phyloP scores from a whole-genome alignment of 2,113 vertebrate species.

The Brachyhypopomus occidentalis region DNA sequence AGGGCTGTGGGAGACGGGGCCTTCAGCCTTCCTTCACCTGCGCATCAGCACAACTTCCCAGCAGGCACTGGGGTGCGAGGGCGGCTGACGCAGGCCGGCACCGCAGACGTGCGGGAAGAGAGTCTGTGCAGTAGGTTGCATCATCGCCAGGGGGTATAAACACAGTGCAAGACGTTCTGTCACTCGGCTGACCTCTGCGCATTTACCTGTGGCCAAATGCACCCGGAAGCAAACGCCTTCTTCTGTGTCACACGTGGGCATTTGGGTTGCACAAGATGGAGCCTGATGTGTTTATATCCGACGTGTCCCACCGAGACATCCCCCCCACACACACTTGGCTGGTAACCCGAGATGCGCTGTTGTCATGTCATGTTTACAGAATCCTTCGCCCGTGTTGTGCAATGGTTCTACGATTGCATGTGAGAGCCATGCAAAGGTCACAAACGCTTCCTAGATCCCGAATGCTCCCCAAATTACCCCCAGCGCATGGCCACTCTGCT shows the following conservation, averaged over 20 bases:
- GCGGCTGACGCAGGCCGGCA: not conserved
- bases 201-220: conserved; percentile 26
- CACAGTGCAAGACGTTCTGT: conserved; percentile 20
- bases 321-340: conserved; percentile 40
- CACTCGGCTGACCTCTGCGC: conserved; percentile 13
- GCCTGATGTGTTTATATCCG: conserved; percentile 27
- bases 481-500: conserved; percentile 26
- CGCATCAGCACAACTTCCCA: not conserved
- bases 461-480: conserved; percentile 54
- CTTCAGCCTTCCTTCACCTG: not conserved
- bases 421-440: conserved; percentile 44
- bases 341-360: conserved; percentile 61
- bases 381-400: conserved; percentile 48
- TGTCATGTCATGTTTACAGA: conserved; percentile 57
- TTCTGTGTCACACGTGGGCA: not conserved
- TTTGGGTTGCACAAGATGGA: conserved; percentile 24
- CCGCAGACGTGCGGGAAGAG: not conserved
- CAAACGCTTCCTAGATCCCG: conserved; percentile 28
- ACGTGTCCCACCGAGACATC: conserved; percentile 45
- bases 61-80: not conserved
- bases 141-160: conserved; percentile 37
- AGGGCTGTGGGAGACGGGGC: not conserved
- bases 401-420: conserved; percentile 40
- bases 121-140: conserved; percentile 26
- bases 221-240: not conserved